Conservation (phyloP, 2,797 vertebrate species). For the Gymnodraco acuticeps region DNA sequence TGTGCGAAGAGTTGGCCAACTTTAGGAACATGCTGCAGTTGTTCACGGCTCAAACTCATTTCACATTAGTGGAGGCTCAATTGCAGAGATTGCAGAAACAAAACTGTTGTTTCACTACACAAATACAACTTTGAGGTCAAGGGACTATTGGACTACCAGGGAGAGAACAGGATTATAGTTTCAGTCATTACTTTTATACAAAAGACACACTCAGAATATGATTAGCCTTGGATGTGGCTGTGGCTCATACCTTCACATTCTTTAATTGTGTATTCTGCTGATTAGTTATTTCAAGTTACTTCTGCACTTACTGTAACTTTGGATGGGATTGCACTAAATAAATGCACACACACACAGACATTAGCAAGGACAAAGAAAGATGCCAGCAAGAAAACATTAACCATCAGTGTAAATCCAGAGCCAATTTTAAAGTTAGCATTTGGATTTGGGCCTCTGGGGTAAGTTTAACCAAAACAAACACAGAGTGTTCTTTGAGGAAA, state of each 20-base stretch:
- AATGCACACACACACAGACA: conserved; percentile 51
- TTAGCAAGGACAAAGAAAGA: conserved; percentile 69
- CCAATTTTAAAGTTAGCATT: conserved; percentile 79
- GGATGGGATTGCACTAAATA: conserved; percentile 38
- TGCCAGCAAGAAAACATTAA: conserved; percentile 78
- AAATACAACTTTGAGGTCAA: conserved; percentile 29
- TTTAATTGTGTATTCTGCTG: conserved; percentile 9
- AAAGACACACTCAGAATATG: conserved; percentile 25
- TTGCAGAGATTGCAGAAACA: conserved; percentile 1
- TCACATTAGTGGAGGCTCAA: conserved; percentile 29
- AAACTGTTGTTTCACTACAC: conserved; percentile 21
- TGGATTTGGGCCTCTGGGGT: conserved; percentile 76
- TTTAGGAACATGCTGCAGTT: conserved; percentile 15
- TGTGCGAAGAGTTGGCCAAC: conserved; percentile 1
- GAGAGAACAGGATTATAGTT: conserved; percentile 13
- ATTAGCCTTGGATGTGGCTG: not conserved
- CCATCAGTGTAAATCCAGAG: conserved; percentile 68
- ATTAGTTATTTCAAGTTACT: conserved; percentile 40
- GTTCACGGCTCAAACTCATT: conserved; percentile 17
- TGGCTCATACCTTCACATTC: conserved; percentile 13
- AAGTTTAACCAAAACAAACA: conserved; percentile 81
- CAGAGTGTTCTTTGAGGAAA: conserved; percentile 72
- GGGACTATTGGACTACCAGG: not conserved
- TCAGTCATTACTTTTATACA: conserved; percentile 3
- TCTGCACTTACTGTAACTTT: conserved; percentile 44